Percentiles rank a stretch among this genome's conserved stretches.
Evolutionary conservation across 2,797 vertebrate species (phyloP).

Genomic region (Psittacula derbiana): DNA sequence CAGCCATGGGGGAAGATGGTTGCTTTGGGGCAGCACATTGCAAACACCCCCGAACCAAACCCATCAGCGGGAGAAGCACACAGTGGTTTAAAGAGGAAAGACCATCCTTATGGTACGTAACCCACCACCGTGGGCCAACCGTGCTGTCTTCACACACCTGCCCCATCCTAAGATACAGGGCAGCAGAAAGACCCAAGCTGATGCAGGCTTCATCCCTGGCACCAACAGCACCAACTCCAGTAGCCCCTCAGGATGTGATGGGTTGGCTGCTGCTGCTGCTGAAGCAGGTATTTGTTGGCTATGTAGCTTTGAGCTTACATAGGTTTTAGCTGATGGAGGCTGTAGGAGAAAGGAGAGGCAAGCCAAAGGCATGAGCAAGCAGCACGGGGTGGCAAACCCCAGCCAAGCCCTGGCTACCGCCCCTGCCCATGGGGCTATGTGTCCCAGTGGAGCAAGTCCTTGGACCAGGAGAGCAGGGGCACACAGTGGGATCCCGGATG

Average conservation of each 20-base stretch:
- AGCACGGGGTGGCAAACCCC: fast-evolving
- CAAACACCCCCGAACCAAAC: not conserved
- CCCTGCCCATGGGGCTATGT: fast-evolving
- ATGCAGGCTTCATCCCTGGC: not conserved
- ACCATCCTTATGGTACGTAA: not conserved
- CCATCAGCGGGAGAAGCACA: not conserved
- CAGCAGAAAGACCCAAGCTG: fast-evolving
- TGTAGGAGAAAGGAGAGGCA: not conserved
- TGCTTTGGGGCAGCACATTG: not conserved
- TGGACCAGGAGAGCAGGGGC: not conserved
- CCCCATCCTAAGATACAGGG: not conserved
- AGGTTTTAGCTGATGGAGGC: not conserved
- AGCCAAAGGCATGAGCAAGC: not conserved
- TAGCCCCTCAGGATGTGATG: fast-evolving
- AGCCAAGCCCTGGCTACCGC: not conserved
- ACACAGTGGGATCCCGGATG: fast-evolving
- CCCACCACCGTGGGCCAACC: not conserved
- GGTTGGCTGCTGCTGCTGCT: not conserved
- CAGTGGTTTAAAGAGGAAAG: not conserved
- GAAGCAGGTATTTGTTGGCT: not conserved
- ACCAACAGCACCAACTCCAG: not conserved
- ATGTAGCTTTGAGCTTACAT: not conserved
- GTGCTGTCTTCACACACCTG: fast-evolving
- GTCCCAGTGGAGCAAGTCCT: not conserved
- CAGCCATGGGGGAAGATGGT: not conserved